A percentile compares a stretch with the other conserved stretches of the same genome.
Evolutionary conservation across 2,888 invertebrate genomes (phyloP).

Genomic region (Aphodius sticticus): DNA sequence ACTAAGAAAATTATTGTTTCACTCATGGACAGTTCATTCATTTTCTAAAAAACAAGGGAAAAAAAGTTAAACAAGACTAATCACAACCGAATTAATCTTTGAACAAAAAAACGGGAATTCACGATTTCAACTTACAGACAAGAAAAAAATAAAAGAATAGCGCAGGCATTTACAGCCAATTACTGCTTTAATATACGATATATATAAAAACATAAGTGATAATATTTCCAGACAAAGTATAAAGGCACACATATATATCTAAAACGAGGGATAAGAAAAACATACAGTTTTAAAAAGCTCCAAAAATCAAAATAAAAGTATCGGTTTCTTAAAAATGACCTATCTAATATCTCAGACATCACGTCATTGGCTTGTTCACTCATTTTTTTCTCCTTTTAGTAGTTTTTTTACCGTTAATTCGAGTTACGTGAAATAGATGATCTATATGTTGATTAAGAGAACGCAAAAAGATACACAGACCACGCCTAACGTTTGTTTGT

Average conservation of each 20-base stretch:
- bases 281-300: conserved; percentile 29
- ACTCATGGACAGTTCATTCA: conserved; percentile 49
- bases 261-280: conserved; percentile 24
- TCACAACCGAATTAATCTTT: conserved; percentile 35
- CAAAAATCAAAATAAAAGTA: conserved; percentile 29
- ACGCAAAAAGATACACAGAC: conserved; percentile 14
- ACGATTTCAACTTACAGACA: conserved; percentile 26
- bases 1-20: conserved; percentile 58
- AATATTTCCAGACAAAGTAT: conserved; percentile 17
- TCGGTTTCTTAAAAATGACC: conserved; percentile 47
- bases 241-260: background rate
- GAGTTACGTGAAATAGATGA: conserved; percentile 28
- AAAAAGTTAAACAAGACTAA: conserved; percentile 16
- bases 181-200: background rate
- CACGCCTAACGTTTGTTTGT: background rate
- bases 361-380: conserved; percentile 51
- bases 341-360: conserved; percentile 56
- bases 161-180: background rate
- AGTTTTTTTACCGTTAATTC: conserved; percentile 33
- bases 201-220: conserved; percentile 20
- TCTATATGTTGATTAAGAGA: background rate
- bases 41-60: conserved; percentile 33
- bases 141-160: conserved; percentile 7
- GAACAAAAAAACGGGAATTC: conserved; percentile 28
- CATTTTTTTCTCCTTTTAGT: conserved; percentile 33